These are phyloP conservation scores for Coelinius sp. DNA, from an alignment of 2,888 invertebrate genomes.

Conservation along the genomic window DNA sequence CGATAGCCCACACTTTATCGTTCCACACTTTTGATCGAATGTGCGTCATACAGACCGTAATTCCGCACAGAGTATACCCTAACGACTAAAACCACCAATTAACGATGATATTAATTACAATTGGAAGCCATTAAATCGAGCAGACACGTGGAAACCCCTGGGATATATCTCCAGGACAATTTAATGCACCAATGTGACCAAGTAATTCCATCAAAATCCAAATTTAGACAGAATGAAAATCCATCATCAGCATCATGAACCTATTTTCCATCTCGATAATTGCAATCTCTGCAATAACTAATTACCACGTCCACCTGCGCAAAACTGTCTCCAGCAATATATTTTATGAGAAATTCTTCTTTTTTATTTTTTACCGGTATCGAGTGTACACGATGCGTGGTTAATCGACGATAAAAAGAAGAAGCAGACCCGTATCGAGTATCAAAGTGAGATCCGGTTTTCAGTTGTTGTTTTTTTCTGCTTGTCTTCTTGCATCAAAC, in stretches of 20 bases:
- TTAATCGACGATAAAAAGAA: constrained; percentile 15
- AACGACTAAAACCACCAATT: background rate
- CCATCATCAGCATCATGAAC: background rate
- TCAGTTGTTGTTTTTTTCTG: background rate
- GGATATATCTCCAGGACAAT: background rate
- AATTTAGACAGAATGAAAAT: background rate
- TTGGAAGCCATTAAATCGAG: background rate
- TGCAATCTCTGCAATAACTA: background rate
- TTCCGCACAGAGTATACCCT: background rate
- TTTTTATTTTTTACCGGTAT: background rate
- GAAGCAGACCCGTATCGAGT: background rate
- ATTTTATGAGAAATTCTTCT: background rate
- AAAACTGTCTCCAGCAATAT: background rate
- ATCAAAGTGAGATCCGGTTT: constrained; percentile 16
- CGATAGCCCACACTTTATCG: background rate
- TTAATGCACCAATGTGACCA: background rate
- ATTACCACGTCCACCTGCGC: background rate
- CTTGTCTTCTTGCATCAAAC: background rate
- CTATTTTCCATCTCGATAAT: background rate
- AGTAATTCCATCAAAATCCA: background rate
- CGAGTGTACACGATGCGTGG: constrained; percentile 13
- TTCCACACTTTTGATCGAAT: background rate
- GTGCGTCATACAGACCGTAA: constrained; percentile 1
- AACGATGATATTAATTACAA: constrained; percentile 13
- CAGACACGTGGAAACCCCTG: background rate